Conservation (phyloP, 1,140 invertebrate species). For the Macrobrachium nipponense region DNA sequence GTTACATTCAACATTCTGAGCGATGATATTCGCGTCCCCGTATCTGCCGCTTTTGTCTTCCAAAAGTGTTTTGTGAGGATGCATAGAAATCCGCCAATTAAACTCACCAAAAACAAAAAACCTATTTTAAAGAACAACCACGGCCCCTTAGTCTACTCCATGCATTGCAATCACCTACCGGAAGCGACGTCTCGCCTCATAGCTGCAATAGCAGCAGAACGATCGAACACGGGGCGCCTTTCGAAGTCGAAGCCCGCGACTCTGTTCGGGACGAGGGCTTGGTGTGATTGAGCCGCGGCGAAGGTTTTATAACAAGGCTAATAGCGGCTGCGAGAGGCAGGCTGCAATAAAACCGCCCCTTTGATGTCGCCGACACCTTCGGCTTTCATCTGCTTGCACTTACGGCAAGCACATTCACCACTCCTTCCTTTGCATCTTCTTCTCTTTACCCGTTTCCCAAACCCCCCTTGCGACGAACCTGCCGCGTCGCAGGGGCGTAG, state of each 20-base stretch:
- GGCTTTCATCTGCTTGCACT: too few species aligned
- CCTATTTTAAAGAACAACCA: too few species aligned
- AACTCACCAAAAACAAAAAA: too few species aligned
- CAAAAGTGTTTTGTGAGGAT: too few species aligned
- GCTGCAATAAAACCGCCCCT: conserved; percentile 39
- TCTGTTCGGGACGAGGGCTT: background rate
- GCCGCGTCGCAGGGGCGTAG: too few species aligned
- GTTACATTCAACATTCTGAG: too few species aligned
- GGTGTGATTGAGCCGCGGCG: conserved; percentile 29
- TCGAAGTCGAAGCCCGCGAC: background rate
- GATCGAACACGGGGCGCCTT: background rate
- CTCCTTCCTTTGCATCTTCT: background rate
- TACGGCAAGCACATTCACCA: too few species aligned
- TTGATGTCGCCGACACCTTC: conserved; percentile 31
- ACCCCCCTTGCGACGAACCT: background rate
- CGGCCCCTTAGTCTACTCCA: too few species aligned
- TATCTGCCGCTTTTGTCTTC: too few species aligned
- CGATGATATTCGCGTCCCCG: too few species aligned
- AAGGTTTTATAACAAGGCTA: conserved; percentile 53
- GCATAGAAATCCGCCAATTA: too few species aligned
- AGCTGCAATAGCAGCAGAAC: background rate
- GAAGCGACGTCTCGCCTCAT: background rate
- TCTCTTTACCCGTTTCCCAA: background rate
- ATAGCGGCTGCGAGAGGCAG: conserved; percentile 32
- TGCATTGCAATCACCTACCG: too few species aligned